These are phyloP conservation scores for Schizaphis graminum DNA, from an alignment of 2,888 invertebrate species.

Conservation along the genomic window DNA sequence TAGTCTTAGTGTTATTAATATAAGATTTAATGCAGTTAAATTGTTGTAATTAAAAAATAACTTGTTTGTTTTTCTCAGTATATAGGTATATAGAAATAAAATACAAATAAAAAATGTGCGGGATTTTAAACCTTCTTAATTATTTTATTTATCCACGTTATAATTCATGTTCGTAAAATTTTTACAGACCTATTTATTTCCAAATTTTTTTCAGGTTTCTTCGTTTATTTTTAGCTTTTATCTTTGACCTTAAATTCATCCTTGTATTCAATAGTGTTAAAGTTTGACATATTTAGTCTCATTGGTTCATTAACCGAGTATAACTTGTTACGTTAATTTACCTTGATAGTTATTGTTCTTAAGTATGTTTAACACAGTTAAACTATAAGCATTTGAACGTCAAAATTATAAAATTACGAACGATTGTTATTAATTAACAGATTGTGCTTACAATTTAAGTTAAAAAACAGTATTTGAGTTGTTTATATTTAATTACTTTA, in stretches of 20 bases:
- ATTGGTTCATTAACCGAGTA: constrained; percentile 40
- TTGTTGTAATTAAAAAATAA: not conserved
- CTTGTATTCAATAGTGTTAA: constrained; percentile 32
- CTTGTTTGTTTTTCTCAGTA: not conserved
- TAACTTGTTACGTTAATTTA: constrained; percentile 26
- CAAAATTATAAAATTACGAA: not conserved
- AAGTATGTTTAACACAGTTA: not conserved
- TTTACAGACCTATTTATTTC: not conserved
- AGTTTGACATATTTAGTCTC: not conserved
- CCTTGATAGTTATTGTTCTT: constrained; percentile 38
- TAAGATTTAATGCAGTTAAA: not conserved
- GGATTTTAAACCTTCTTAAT: not conserved
- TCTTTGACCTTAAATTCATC: constrained; percentile 51
- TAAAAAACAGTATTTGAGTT: not conserved
- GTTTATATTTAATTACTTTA: not conserved
- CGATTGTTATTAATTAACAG: not conserved
- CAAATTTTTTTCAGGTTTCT: constrained; percentile 29
- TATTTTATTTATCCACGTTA: not conserved
- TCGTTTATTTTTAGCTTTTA: not conserved
- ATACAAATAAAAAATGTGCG: not conserved
- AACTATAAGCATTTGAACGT: not conserved
- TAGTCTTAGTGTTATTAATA: not conserved
- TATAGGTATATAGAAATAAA: not conserved
- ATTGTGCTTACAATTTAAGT: not conserved
- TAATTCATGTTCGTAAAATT: not conserved